Percentiles rank a stretch among this genome's conserved stretches.
phyloP scores from a whole-genome alignment of 2,113 vertebrate genomes.

The Seriola rivoliana region DNA sequence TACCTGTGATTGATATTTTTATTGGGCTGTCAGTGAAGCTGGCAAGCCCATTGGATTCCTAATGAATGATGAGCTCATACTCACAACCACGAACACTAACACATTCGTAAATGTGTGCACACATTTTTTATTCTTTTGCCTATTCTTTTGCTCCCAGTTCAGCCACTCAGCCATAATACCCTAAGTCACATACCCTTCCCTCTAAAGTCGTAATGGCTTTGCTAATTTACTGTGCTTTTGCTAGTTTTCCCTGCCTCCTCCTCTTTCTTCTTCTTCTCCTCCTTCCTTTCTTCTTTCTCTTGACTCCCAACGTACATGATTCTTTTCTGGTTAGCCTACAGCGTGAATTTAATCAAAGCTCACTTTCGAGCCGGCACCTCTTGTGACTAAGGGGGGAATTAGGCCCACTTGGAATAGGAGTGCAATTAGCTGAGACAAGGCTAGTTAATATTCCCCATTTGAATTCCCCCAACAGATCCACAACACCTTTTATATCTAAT shows the following conservation, averaged over 20 bases:
- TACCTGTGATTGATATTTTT: constrained; percentile 62
- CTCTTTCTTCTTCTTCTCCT: not conserved
- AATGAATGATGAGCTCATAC: constrained; percentile 23
- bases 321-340: constrained; percentile 72
- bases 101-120: not conserved
- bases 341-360: constrained; percentile 78
- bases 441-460: constrained; percentile 75
- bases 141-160: constrained; percentile 11
- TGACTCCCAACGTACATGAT: constrained; percentile 54
- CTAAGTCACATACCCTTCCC: not conserved
- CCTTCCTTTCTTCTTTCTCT: constrained; percentile 20
- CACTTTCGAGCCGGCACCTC: constrained; percentile 50
- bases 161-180: constrained; percentile 12
- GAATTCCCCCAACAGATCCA: constrained; percentile 66
- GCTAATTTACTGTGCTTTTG: constrained; percentile 45
- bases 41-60: constrained; percentile 9
- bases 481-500: constrained; percentile 73
- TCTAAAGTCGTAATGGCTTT: constrained; percentile 28
- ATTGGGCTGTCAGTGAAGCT: constrained; percentile 47
- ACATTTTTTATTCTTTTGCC: constrained; percentile 3
- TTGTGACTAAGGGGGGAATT: constrained; percentile 52
- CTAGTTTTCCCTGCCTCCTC: constrained; percentile 27
- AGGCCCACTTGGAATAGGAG: constrained; percentile 55
- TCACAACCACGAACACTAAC: constrained; percentile 23
- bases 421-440: constrained; percentile 72